Evolutionary conservation across 2,113 vertebrate genomes (phyloP), one percentile per base, ranked within the genome.

Genomic region (Tonatia bakeri): DNA sequence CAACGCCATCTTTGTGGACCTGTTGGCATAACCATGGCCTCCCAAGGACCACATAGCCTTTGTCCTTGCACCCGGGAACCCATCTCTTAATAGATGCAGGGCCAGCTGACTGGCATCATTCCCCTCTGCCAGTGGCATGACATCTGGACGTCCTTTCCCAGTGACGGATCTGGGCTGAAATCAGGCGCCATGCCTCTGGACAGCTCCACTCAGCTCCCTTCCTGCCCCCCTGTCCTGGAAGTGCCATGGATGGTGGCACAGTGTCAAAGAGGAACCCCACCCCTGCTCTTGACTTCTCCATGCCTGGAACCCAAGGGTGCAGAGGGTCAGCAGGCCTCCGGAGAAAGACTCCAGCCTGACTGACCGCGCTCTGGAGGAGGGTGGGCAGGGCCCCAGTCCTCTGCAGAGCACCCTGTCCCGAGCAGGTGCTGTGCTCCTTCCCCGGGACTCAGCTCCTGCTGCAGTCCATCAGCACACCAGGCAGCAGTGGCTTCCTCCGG

Each of bases 1-100:
- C 89, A 99, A 99, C 0, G 98, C 99, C 80, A 98, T 99, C 98
- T 99, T 98, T 0, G 94, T 98, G 97, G 98, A 99, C 65, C 98
- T 99, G 86, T 96, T 98, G 91, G 98, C 98, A 80, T 99, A 97
- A 98, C 43, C 91, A 16, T 50, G 95, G 38, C 79, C 17, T 96
- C 84, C 43, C 80, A 69, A 45, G 61, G 59, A 83, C 86, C 70
- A 88, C 67, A 5, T 20, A 75, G 17, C 81, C 26, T 87, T 96
- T 90, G 36, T 95, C 67, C 11, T 17, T 40, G 92, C 93, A 95
- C 72, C 83, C 69, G 81, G 54, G 69, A 94, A 5, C 33, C 40
- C 90, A 40, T 70, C 73, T 75, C 83, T 7, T 40, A 43, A 43
- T 8, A 47, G 28, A 64, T 59, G 4, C 75, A 43, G 86, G 87